Base-by-base conservation (phyloP, 23 tunicate genomes). In the Phallusia fumigata region DNA sequence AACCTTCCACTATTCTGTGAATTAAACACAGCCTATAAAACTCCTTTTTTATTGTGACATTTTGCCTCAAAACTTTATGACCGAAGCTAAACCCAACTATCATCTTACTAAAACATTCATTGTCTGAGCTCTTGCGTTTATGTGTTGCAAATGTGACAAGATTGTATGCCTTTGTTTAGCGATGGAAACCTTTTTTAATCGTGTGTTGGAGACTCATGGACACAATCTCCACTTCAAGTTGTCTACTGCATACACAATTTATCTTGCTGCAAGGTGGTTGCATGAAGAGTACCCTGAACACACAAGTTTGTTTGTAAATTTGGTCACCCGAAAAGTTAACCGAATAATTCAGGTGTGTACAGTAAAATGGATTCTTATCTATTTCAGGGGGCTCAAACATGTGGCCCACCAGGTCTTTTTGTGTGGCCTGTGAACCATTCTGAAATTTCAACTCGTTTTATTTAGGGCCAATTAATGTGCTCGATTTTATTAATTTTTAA, bases 181-280 rank as follows among this genome's bases (percentile, higher is more conserved):
- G 85, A 86, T 74, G 30, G 93, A 85, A 75, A 88, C 89, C 12
- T 40, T 82, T 33, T 65, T 93, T 65, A 69, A 85, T 10, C 32
- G 79, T 24, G 89, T 93, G 31, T 32, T 88, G 52, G 86, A 86
- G 8, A 83, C 69, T 0, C 32, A 34, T 0, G 90, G 86, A 12
- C 73, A 77, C 53, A 35, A 77, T 35, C 82, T 95, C 18, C 98
- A 95, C 53, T 95, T 95, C 83, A 86, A 89, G 79, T 80, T 95
- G 19, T 89, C 98, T 2, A 95, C 98, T 19, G 86, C 98, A 8
- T 95, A 95, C 76, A 36, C 86, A 32, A 52, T 90, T 31, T 95
- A 95, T 85, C 76, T 93, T 65, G 79, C 88, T n/a, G 33, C 77
- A 64, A 51, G 88, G 31, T 80, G 77, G 31, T 50, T 84, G 31